These are phyloP conservation scores for Pterobdella sp. DNA, from an alignment of 2,888 invertebrate species.

Conservation along the genomic window DNA sequence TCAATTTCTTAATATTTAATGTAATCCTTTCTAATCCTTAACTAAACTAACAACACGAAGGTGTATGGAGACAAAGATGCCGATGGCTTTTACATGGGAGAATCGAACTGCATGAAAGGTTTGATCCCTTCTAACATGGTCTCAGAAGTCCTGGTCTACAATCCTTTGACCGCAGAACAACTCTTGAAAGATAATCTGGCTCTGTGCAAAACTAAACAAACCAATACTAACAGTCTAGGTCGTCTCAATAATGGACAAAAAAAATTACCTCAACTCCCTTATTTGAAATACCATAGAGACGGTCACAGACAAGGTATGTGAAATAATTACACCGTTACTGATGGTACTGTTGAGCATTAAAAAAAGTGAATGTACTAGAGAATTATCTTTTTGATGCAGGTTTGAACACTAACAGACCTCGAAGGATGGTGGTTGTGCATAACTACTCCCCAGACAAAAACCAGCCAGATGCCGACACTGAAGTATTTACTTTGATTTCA, in stretches of 20 bases:
- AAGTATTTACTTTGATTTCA: constrained; percentile 61
- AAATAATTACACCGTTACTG: background rate
- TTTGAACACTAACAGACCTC: constrained; percentile 9
- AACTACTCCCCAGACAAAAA: constrained; percentile 98
- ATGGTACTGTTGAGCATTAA: background rate
- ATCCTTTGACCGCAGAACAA: constrained; percentile 47
- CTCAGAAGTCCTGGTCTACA: constrained; percentile 40
- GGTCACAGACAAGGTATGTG: background rate
- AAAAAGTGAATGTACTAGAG: background rate
- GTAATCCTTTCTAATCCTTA: background rate
- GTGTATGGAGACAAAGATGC: constrained; percentile 94
- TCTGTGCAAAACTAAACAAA: constrained; percentile 26
- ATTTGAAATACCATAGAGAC: background rate
- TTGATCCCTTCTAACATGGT: constrained; percentile 99
- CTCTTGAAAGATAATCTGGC: constrained; percentile 42
- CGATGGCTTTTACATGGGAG: constrained; percentile 99
- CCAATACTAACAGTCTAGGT: background rate
- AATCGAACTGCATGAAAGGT: constrained; percentile 69
- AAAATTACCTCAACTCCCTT: background rate
- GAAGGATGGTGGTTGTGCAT: constrained; percentile 85
- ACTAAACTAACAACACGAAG: constrained; percentile 52
- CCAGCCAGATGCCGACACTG: constrained; percentile 95
- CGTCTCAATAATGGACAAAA: background rate
- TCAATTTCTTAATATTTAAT: too few relatives aligned
- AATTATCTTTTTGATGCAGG: background rate